Percentiles rank a stretch among this genome's conserved stretches.
Evolutionary conservation across 2,888 invertebrate genomes (phyloP).

Genomic region (Carterocephalus palaemon): DNA sequence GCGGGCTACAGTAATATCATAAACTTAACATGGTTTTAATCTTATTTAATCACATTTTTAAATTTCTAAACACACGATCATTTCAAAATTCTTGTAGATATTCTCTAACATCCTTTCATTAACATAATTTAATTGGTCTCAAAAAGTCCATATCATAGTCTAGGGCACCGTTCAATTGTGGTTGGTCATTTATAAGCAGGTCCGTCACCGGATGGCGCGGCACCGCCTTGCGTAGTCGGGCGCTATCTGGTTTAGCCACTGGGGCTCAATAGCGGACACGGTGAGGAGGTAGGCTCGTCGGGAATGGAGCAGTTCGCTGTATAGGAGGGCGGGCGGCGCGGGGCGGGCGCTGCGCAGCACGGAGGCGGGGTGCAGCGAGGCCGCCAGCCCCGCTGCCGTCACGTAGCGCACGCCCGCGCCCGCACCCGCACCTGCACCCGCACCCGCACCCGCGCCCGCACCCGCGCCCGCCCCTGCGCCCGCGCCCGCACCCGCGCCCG

Average conservation of each 20-base stretch:
- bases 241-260: conserved; percentile 83
- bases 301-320: conserved; percentile 93
- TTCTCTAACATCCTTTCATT: too few relatives aligned
- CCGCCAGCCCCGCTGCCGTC: conserved; percentile 64
- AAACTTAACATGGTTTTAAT: too few relatives aligned
- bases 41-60: too few relatives aligned
- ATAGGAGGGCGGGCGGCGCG: conserved; percentile 86
- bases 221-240: conserved; percentile 62
- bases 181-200: neutral
- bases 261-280: conserved; percentile 86
- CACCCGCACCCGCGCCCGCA: conserved; percentile 86
- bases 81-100: too few relatives aligned
- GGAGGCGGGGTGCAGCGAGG: conserved; percentile 91
- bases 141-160: too few relatives aligned
- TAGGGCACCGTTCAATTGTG: too few relatives aligned
- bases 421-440: conserved; percentile 71
- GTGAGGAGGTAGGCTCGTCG: conserved; percentile 88
- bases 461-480: too few relatives aligned
- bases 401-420: conserved; percentile 74
- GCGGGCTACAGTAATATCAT: too few relatives aligned
- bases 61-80: too few relatives aligned
- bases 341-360: conserved; percentile 80
- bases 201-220: conserved; percentile 55
- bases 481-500: conserved; percentile 79
- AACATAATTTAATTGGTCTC: too few relatives aligned